Evolutionary conservation across 2,888 invertebrate species (phyloP), one percentile per base, ranked within the genome.

Genomic region (Microchrysa polita): DNA sequence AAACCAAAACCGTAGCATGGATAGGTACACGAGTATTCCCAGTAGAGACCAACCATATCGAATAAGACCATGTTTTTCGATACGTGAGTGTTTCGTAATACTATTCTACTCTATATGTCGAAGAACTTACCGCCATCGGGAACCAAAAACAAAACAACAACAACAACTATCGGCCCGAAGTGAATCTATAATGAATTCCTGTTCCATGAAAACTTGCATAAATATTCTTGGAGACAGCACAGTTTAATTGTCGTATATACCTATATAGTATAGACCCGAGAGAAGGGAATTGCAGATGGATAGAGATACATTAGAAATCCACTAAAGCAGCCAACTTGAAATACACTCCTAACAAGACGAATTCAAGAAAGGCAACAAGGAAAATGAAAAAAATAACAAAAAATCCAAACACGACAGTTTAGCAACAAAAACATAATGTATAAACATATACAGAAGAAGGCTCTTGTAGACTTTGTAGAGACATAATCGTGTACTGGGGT

Each of bases 221-320:
- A 67, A 69, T 69, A 55, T 69, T 44, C 57, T 27, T 57, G 69
- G 52, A 69, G 69, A 57, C 69, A 69, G 57, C 69, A n/a, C n/a
- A 69, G 40, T 69, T 55, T 55, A 69, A 69, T 55, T 69, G 69
- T 69, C 69, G 57, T 69, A 69, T 57, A n/a, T n/a, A n/a, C n/a
- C n/a, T n/a, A n/a, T n/a, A n/a, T n/a, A n/a, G n/a, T n/a, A n/a
- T n/a, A n/a, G n/a, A n/a, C n/a, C n/a, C n/a, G n/a, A n/a, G n/a
- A 40, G 48, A 40, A 69, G 69, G 40, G 57, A 69, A 69, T 57
- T 69, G 69, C 69, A 69, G 69, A 69, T 69, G 69, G 69, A 69
- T 55, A 69, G 69, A 69, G 69, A 69, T 69, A 69, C 69, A 69
- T 55, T 69, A 42, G 67, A 55, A 69, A 69, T 69, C 69, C 69